Evolutionary conservation across 2,113 vertebrate genomes (phyloP).

Genomic region (Dendropsophus ebraccatus): DNA sequence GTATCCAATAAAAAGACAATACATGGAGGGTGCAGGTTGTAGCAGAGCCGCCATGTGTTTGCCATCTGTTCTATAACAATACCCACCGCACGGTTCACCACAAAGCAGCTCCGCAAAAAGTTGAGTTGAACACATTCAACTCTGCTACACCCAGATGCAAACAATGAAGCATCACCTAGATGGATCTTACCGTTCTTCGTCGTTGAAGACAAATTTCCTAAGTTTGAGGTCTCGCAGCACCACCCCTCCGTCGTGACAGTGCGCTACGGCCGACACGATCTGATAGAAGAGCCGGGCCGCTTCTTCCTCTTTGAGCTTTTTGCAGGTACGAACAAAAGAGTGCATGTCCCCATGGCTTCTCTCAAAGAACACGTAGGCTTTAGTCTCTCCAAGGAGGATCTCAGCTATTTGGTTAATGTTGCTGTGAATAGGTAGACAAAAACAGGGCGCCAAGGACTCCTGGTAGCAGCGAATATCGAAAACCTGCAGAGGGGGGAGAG

Average conservation of each 20-base stretch:
- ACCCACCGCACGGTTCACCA: too few relatives aligned
- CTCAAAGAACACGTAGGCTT: constrained; percentile 96
- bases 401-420: constrained; percentile 98
- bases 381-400: constrained; percentile 93
- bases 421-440: constrained; percentile 91
- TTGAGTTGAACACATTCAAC: not conserved
- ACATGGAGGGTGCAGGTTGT: too few relatives aligned
- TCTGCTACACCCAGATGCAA: too few relatives aligned
- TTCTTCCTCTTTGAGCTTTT: constrained; percentile 96
- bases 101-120: too few relatives aligned
- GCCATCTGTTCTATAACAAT: too few relatives aligned
- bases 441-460: constrained; percentile 95
- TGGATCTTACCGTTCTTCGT: constrained; percentile 90
- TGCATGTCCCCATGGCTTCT: constrained; percentile 98
- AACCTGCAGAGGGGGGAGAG: constrained; percentile 80
- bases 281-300: constrained; percentile 96
- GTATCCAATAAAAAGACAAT: too few relatives aligned
- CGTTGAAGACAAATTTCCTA: constrained; percentile 97
- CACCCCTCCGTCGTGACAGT: constrained; percentile 95
- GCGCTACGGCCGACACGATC: constrained; percentile 95
- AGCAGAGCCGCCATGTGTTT: too few relatives aligned
- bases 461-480: constrained; percentile 96
- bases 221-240: constrained; percentile 98
- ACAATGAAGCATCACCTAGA: too few relatives aligned
- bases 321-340: constrained; percentile 97